Base-by-base conservation (phyloP, 1,140 invertebrate species). In the Drosophila lacertosa region DNA sequence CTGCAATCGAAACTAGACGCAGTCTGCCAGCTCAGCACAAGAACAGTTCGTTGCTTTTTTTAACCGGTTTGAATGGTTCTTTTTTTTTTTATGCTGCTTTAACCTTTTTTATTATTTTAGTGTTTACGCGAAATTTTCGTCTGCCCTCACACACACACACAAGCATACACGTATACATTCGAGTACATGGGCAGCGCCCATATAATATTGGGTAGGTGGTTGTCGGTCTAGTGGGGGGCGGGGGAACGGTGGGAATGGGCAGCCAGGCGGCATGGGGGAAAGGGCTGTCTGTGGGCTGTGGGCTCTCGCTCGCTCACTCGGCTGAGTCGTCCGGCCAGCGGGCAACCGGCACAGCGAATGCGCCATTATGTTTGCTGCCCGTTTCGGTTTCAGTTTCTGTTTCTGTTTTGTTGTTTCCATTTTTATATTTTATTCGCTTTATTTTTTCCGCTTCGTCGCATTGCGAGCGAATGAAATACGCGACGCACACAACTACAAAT, bases 341-440 rank as follows among this genome's bases (percentile, higher is more conserved):
- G 62, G 64, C 63, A 72, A 58, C 39, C 37, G 53, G 69, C 74
- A 70, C 76, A 72, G 59, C 73, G 63, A 62, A 57, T 53, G 51
- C 70, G 69, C 82, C 82, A 88, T 88, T 88, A 88, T 88, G 83
- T 75, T 88, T 44, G 59, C 70, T 69, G 76, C 66, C 77, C 69
- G 70, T 62, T 77, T 76, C 64, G 60, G 70, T 79, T 79, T 68
- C 69, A 73, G 66, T 73, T 68, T 67, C 48, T 68, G 54, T 60
- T 51, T 88, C 48, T 67, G 54, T 60, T 53, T 88, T 81, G 66
- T 82, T 88, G 66, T 82, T 82, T 82, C 74, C 81, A 86, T 86
- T 81, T 86, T 81, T 88, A 88, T 86, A 86, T 88, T 88, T 86
- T 88, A 88, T 86, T 86, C 82, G 82, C 82, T 88, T 86, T 88